Percentiles rank a stretch among this genome's conserved stretches.
Evolutionary conservation across 92 coral and sea anemone genomes (phyloP).

Genomic region (Meandrina meandrites): DNA sequence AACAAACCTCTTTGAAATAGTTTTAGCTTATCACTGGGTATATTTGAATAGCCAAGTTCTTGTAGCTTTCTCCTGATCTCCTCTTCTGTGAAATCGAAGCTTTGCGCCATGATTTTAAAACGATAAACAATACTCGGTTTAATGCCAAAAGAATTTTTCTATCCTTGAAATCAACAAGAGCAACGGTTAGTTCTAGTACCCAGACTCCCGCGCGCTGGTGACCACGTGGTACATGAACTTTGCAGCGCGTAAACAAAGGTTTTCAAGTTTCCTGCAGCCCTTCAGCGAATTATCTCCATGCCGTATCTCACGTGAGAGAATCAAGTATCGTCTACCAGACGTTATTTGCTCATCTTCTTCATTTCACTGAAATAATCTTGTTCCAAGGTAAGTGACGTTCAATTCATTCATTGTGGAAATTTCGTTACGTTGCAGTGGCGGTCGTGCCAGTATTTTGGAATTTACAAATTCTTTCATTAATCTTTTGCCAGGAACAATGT

Average conservation of each 20-base stretch:
- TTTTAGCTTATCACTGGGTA: slow-evolving; percentile 82
- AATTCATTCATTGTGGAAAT: neutral
- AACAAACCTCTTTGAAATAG: slow-evolving; percentile 86
- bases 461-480: neutral
- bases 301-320: slow-evolving; percentile 15
- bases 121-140: neutral
- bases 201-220: slow-evolving; percentile 10
- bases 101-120: slow-evolving; percentile 30
- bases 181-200: slow-evolving; percentile 43
- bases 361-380: neutral
- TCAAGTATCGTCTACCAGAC: neutral
- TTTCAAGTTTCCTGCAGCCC: neutral
- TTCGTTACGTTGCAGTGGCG: neutral
- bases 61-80: slow-evolving; percentile 86
- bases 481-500: slow-evolving; percentile 6
- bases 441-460: neutral
- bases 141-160: neutral
- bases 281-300: neutral
- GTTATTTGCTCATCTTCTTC: neutral
- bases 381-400: slow-evolving; percentile 7
- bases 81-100: slow-evolving; percentile 83
- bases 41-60: slow-evolving; percentile 86
- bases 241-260: slow-evolving; percentile 7
- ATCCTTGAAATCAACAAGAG: slow-evolving; percentile 4
- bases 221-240: slow-evolving; percentile 19